Evolutionary conservation across 2,888 invertebrate species (phyloP), one percentile per base, ranked within the genome.

Genomic region (Lymantria dispar): DNA sequence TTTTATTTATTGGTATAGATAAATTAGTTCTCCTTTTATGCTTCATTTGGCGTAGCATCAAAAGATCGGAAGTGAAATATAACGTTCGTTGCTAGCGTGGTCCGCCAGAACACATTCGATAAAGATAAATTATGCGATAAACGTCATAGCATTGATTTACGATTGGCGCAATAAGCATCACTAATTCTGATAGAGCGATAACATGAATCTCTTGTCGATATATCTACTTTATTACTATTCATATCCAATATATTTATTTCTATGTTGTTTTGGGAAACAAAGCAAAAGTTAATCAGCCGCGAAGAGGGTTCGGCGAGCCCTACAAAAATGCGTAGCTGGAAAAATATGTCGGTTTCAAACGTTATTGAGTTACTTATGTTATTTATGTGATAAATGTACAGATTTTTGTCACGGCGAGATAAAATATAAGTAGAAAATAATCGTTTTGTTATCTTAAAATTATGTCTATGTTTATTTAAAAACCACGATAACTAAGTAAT

Each of bases 81-180:
- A 52, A 60, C 52, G 54, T 55, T 54, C 64, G 53, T 56, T 49
- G 48, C 47, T 45, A 46, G 42, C 49, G 39, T 47, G 45, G 45
- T 46, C 49, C 59, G 50, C 46, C 58, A 60, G 50, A 64, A 69
- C 60, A 63, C 60, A 68, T 67, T 58, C 67, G 64, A 62, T 67
- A 68, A 56, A 66, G 71, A 75, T 76, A 75, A 70, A 75, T 74
- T 70, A 65, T 66, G 62, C 68, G 66, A 73, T 75, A 71, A 73
- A 72, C 63, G 68, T 70, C 65, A 62, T 65, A 54, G 52, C 50
- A 54, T 45, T 68, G 73, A 75, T 75, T 75, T 73, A 75, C 63
- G 66, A 60, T 48, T 52, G 45, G 43, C 50, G 56, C 68, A 68
- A 66, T 70, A 68, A 65, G 60, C 64, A 65, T 65, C 58, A 64